These are phyloP conservation scores for Sphenopsis melanotis DNA, from an alignment of 2,797 vertebrate species.

Conservation along the genomic window DNA sequence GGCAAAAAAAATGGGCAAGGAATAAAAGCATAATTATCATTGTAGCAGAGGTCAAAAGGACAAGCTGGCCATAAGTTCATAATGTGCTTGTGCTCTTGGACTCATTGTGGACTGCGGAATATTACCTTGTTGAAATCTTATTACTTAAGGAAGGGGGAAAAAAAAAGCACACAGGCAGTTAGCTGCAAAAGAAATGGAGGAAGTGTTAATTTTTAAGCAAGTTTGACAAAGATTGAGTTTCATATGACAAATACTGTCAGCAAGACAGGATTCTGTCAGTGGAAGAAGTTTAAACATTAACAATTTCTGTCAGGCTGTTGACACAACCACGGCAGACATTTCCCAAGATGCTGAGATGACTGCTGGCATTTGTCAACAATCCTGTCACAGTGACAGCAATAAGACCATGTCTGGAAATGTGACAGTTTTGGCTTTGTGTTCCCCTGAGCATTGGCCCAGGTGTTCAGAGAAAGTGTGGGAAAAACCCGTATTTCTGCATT, in stretches of 20 bases:
- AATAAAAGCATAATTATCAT: slow-evolving; percentile 72
- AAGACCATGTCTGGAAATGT: slow-evolving; percentile 89
- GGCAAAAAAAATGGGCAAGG: slow-evolving; percentile 63
- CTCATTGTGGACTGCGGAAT: slow-evolving; percentile 55
- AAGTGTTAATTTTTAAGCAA: slow-evolving; percentile 89
- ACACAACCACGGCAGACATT: slow-evolving; percentile 99
- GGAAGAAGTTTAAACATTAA: slow-evolving; percentile 99
- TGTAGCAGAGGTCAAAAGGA: slow-evolving; percentile 75
- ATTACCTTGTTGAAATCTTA: slow-evolving; percentile 73
- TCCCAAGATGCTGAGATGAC: slow-evolving; percentile 99
- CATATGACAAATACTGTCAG: slow-evolving; percentile 95
- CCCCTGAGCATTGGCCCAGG: slow-evolving; percentile 87
- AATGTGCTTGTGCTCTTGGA: slow-evolving; percentile 37
- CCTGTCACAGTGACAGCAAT: slow-evolving; percentile 94
- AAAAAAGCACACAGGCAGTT: slow-evolving; percentile 64
- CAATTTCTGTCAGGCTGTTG: slow-evolving; percentile 99
- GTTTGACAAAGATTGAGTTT: slow-evolving; percentile 89
- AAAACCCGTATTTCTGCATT: slow-evolving; percentile 91
- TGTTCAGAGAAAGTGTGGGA: slow-evolving; percentile 87
- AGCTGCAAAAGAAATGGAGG: slow-evolving; percentile 77
- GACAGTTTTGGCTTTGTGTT: slow-evolving; percentile 87
- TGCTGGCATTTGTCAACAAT: slow-evolving; percentile 99
- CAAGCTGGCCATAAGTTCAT: slow-evolving; percentile 64
- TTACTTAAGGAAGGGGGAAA: slow-evolving; percentile 56
- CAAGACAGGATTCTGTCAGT: slow-evolving; percentile 96